A percentile compares a stretch with the other conserved stretches of the same genome.
phyloP scores from a whole-genome alignment of 2,797 vertebrate species.

The Oryzias dopingdopingensis region DNA sequence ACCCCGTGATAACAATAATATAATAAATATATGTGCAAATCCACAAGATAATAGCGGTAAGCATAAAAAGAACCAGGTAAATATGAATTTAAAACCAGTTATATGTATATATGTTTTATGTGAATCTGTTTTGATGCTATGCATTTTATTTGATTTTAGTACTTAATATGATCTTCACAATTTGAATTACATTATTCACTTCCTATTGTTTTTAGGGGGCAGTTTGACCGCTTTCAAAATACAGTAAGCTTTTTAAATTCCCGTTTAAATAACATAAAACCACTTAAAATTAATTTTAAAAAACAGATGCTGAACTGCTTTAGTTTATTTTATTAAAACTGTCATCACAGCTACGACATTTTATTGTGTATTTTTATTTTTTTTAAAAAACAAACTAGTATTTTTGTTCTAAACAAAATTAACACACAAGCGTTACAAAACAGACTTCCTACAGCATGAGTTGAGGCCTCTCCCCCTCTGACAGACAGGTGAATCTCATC shows the following conservation, averaged over 20 bases:
- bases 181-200: constrained; percentile 7
- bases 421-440: constrained; percentile 2
- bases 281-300: background rate
- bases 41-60: background rate
- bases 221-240: constrained; percentile 3
- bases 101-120: constrained; percentile 4
- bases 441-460: constrained; percentile 12
- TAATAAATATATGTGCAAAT: background rate
- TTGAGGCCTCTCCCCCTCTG: constrained; percentile 14
- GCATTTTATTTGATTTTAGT: constrained; percentile 20
- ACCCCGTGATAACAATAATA: constrained; percentile 8
- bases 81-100: constrained; percentile 9
- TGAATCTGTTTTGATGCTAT: constrained; percentile 13
- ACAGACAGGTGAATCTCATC: constrained; percentile 55
- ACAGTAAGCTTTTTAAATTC: background rate
- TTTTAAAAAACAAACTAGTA: background rate
- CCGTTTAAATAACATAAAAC: background rate
- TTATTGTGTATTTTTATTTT: constrained; percentile 6
- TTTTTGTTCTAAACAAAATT: background rate
- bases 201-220: background rate
- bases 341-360: background rate
- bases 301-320: background rate
- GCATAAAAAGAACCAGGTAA: too few species aligned
- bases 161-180: constrained; percentile 4
- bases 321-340: background rate